Evolutionary conservation across 1,140 invertebrate genomes (phyloP), one percentile per base, ranked within the genome.

Genomic region (Trialeurodes vaporariorum): DNA sequence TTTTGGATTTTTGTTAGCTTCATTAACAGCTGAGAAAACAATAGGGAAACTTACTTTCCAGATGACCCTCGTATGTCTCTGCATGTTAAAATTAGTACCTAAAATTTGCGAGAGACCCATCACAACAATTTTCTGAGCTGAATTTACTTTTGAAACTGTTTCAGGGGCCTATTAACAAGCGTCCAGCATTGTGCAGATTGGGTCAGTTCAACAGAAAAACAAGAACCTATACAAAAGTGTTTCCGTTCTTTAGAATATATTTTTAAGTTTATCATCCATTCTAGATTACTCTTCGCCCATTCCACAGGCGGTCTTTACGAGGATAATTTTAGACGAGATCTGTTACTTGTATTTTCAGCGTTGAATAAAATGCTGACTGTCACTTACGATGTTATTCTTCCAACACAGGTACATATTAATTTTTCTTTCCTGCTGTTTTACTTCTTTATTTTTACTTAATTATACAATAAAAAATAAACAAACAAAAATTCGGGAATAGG

Each of bases 261-360:
- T 72, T 94, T 98, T 78, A 94, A 97, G 72, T 87, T 98, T 71
- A 92, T 98, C 5, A 94, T 98, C 17, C 91, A 95, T 71, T 97
- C 94, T 27, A 82, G 95, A 25, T 76, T 91, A 22, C 77, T 98
- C 1, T 98, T 96, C 82, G 87, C 92, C 0, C 82, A 90, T 22
- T 92, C 93, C 0, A 94, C 90, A 0, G 90, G 91, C 2, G 90
- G 90, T 0, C 87, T 92, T 74, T 91, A 90, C 72, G 91, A 94
- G 75, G 92, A 95, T 73, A 90, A 86, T 68, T 95, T 96, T 74
- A 80, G 85, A 1, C 75, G 85, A 2, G 91, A 94, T 75, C 80
- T 96, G 2, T 83, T 88, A 62, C 83, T 82, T 12, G 85, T 94
- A 0, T 88, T 94, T 70, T 81, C 83, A 1, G 85, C 90, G 0